Percentiles rank a stretch among this genome's conserved stretches.
These are phyloP conservation scores for Brachionus rotundiformis DNA, from an alignment of 1,140 invertebrate species.

Conservation along the genomic window DNA sequence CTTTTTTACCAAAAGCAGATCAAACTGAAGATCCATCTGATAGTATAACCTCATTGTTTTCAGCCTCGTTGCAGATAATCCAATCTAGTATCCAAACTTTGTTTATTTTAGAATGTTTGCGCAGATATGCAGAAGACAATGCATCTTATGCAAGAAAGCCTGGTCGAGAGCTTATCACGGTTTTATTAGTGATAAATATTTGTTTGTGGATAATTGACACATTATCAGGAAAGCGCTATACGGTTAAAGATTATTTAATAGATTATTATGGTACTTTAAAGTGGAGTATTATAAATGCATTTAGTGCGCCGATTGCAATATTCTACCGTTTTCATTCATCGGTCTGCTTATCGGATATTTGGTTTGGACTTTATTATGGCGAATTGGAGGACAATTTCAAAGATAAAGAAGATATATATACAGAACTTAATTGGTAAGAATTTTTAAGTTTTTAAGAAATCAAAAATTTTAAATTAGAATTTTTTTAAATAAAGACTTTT, in stretches of 20 bases:
- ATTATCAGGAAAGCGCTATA: conserved; percentile 57
- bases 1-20: neutral
- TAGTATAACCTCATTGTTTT: neutral
- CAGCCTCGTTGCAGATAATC: conserved; percentile 70
- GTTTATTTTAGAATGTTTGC: conserved; percentile 70
- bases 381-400: conserved; percentile 35
- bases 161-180: conserved; percentile 89
- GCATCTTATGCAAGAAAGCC: conserved; percentile 89
- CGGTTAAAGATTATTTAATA: conserved; percentile 57
- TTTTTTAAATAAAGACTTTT: too few species aligned
- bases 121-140: conserved; percentile 81
- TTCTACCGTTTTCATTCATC: conserved; percentile 61
- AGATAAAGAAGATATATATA: conserved; percentile 48
- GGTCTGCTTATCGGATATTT: conserved; percentile 60
- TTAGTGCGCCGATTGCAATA: conserved; percentile 58
- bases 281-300: conserved; percentile 59
- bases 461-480: too few species aligned
- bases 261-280: conserved; percentile 57
- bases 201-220: conserved; percentile 59
- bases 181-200: conserved; percentile 84
- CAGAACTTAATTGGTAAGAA: too few species aligned
- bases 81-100: conserved; percentile 85
- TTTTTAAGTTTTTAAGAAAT: too few species aligned
- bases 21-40: neutral
- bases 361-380: conserved; percentile 53